Conservation (phyloP, 2,888 invertebrate species). For the Tinea trinotella region DNA sequence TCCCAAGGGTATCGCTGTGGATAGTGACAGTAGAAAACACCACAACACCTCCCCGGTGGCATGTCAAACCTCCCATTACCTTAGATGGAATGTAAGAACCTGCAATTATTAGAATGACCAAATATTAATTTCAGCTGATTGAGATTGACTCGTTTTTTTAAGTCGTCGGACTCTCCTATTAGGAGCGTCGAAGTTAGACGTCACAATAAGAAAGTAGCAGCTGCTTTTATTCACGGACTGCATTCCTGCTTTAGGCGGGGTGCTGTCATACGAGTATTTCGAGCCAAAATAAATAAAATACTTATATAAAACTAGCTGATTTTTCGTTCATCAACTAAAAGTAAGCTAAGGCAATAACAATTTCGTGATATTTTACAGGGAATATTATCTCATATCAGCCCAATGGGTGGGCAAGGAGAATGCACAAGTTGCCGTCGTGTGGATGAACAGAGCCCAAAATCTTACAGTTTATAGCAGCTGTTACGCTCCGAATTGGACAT, state of each 20-base stretch:
- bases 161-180: too few relatives aligned
- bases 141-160: too few relatives aligned
- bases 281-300: too few relatives aligned
- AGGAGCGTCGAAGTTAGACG: too few relatives aligned
- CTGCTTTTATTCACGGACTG: too few relatives aligned
- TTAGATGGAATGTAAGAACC: constrained; percentile 84
- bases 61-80: constrained; percentile 81
- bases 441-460: constrained; percentile 96
- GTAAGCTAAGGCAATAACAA: too few relatives aligned
- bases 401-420: constrained; percentile 89
- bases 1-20: constrained; percentile 88
- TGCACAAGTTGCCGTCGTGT: constrained; percentile 86
- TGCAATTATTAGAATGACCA: not conserved
- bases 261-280: too few relatives aligned
- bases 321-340: too few relatives aligned
- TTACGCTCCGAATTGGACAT: constrained; percentile 85
- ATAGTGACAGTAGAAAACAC: constrained; percentile 82
- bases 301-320: too few relatives aligned
- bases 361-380: constrained; percentile 81
- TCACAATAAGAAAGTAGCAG: too few relatives aligned
- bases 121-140: too few relatives aligned
- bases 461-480: constrained; percentile 90
- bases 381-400: constrained; percentile 93
- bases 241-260: too few relatives aligned
- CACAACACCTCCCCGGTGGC: constrained; percentile 75